Conservation (phyloP, 2,113 vertebrate genomes). For the Hyaena hyaena region DNA sequence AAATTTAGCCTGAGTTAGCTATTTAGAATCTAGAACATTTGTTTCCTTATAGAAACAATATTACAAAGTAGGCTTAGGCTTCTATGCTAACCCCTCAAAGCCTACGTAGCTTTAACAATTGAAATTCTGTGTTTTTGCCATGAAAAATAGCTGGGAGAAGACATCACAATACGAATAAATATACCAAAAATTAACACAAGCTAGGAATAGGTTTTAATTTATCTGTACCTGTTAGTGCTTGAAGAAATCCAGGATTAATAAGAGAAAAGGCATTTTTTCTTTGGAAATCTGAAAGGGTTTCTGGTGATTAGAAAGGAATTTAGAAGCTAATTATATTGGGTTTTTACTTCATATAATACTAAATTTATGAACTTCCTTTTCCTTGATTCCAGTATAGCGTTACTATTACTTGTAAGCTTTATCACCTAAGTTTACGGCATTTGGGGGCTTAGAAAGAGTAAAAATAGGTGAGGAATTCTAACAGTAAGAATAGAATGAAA, state of each 20-base stretch:
- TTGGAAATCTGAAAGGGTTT: neutral
- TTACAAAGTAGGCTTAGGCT: conserved; percentile 31
- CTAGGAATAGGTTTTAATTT: conserved; percentile 18
- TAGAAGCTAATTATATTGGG: neutral
- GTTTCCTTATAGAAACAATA: neutral
- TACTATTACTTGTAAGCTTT: conserved; percentile 19
- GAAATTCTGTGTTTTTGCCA: conserved; percentile 34
- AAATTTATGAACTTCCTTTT: conserved; percentile 36
- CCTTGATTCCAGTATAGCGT: neutral
- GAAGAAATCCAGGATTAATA: conserved; percentile 47
- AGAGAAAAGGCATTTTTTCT: neutral
- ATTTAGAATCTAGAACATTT: conserved; percentile 34
- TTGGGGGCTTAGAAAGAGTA: neutral
- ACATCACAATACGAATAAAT: neutral
- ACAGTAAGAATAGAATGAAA: conserved; percentile 6
- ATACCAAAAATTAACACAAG: neutral
- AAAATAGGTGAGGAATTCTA: conserved; percentile 14
- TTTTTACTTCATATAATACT: conserved; percentile 21
- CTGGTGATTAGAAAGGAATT: neutral
- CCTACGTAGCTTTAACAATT: conserved; percentile 1
- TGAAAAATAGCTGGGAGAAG: conserved; percentile 6
- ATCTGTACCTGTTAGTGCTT: neutral
- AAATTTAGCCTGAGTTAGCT: conserved; percentile 47
- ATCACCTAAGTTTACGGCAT: neutral
- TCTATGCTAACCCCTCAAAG: neutral